Evolutionary conservation across 2,888 invertebrate genomes (phyloP).

Genomic region (Drosophila vallismaia): DNA sequence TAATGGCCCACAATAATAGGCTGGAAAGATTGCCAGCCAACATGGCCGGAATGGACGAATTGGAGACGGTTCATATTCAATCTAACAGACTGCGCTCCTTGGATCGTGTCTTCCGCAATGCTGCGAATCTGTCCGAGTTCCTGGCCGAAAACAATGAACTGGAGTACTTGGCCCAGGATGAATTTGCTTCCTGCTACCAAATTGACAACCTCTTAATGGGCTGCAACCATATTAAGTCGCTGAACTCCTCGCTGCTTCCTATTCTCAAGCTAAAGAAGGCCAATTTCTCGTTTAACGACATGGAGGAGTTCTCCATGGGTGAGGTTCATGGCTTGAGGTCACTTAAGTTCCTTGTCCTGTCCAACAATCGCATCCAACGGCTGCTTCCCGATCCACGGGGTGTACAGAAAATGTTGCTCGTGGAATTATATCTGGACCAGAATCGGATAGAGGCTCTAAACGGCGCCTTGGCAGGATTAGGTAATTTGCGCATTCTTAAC

Average conservation of each 20-base stretch:
- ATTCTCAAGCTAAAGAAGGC: conserved; percentile 88
- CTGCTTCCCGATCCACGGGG: conserved; percentile 90
- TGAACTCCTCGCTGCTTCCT: conserved; percentile 90
- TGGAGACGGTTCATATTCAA: conserved; percentile 90
- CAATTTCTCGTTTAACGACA: conserved; percentile 90
- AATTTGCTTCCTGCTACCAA: conserved; percentile 89
- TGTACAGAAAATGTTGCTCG: conserved; percentile 89
- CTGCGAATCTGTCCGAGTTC: conserved; percentile 87
- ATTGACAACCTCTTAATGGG: conserved; percentile 89
- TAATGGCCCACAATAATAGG: conserved; percentile 90
- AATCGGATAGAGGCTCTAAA: conserved; percentile 89
- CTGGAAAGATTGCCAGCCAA: conserved; percentile 89
- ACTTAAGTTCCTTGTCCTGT: conserved; percentile 90
- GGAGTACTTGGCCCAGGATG: conserved; percentile 90
- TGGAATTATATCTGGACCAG: conserved; percentile 90
- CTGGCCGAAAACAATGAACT: conserved; percentile 90
- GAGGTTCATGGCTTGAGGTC: conserved; percentile 90
- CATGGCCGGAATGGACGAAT: conserved; percentile 87
- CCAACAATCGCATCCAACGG: conserved; percentile 89
- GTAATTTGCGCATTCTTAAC: conserved; percentile 89
- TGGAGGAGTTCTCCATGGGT: conserved; percentile 91
- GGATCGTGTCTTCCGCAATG: conserved; percentile 89
- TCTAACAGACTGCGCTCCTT: conserved; percentile 89
- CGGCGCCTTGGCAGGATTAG: conserved; percentile 90
- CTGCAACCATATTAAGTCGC: conserved; percentile 88